These are phyloP conservation scores for Danaus plexippus DNA, from an alignment of 1,140 invertebrate genomes.

Conservation along the genomic window DNA sequence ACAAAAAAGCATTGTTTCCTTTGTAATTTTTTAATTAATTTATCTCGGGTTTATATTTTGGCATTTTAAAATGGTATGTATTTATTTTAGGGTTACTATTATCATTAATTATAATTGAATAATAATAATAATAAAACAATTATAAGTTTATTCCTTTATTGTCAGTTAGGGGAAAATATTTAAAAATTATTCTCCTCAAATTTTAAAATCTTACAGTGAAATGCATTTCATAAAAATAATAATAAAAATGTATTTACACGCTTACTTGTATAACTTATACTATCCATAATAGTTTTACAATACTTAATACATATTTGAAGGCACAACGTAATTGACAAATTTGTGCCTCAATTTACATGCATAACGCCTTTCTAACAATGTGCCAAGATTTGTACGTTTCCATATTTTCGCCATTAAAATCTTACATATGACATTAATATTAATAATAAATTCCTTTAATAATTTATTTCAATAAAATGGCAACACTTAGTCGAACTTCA, in stretches of 20 bases:
- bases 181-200: slow-evolving; percentile 57
- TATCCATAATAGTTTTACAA: slow-evolving; percentile 55
- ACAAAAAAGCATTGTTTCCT: background rate
- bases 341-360: slow-evolving; percentile 34
- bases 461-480: background rate
- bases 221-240: slow-evolving; percentile 67
- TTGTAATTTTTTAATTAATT: no score
- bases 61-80: no score
- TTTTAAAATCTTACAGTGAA: slow-evolving; percentile 63
- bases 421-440: background rate
- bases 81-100: no score
- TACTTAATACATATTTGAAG: slow-evolving; percentile 41
- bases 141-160: slow-evolving; percentile 68
- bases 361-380: slow-evolving; percentile 17
- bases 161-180: slow-evolving; percentile 65
- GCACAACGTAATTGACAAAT: slow-evolving; percentile 35
- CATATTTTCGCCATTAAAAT: slow-evolving; percentile 4
- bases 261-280: slow-evolving; percentile 34
- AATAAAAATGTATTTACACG: slow-evolving; percentile 65
- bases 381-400: slow-evolving; percentile 13
- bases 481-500: slow-evolving; percentile 8
- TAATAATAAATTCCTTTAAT: background rate
- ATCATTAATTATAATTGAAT: no score
- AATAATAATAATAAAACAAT: slow-evolving; percentile 19
- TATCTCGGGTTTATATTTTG: no score